phyloP scores from a whole-genome alignment of 2,797 vertebrate species.

The Crypturellus tataupa region DNA sequence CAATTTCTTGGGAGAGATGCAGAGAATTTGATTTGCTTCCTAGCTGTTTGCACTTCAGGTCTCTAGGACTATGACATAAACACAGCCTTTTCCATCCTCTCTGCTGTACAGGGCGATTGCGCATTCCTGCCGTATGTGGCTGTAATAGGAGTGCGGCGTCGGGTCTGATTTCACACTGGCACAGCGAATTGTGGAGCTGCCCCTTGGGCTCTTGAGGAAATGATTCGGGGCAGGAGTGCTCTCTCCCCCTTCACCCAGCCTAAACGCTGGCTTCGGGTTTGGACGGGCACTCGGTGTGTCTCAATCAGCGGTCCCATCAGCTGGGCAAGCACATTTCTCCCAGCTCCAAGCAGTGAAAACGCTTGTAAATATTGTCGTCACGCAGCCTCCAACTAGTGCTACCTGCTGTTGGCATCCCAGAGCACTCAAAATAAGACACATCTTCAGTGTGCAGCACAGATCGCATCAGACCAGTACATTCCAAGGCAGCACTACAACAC shows the following conservation, averaged over 20 bases:
- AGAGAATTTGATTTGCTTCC: background rate
- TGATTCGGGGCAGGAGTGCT: fast-evolving
- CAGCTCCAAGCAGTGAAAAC: background rate
- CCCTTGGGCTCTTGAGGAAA: background rate
- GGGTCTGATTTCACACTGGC: background rate
- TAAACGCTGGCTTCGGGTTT: background rate
- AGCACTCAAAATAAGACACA: background rate
- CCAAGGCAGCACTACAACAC: background rate
- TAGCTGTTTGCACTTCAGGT: background rate
- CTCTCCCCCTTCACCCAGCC: background rate
- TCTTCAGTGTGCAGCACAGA: background rate
- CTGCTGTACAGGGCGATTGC: fast-evolving
- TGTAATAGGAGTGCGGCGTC: fast-evolving
- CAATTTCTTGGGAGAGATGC: background rate
- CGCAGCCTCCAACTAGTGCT: background rate
- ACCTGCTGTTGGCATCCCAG: background rate
- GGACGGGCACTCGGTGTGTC: background rate
- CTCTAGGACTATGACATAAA: background rate
- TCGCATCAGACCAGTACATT: background rate
- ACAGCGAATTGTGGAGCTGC: background rate
- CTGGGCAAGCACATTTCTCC: background rate
- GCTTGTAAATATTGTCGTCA: fast-evolving
- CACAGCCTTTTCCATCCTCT: fast-evolving
- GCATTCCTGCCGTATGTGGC: fast-evolving
- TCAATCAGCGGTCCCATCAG: background rate